These are phyloP conservation scores for Pampus argenteus DNA, from an alignment of 2,797 vertebrate species.

Conservation along the genomic window DNA sequence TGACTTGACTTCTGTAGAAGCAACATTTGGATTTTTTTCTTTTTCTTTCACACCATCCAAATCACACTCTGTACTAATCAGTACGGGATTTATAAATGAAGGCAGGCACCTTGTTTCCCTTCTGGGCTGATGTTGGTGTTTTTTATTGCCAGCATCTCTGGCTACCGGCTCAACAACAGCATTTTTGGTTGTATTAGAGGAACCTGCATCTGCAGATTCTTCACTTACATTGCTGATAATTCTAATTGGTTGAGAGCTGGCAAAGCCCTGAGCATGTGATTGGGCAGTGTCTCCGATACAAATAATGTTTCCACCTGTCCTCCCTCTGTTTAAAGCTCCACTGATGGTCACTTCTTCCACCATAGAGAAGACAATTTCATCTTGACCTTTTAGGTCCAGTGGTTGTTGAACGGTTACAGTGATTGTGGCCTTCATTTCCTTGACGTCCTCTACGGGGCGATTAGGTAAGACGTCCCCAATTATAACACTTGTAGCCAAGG, in stretches of 20 bases:
- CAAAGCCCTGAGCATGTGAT: constrained; percentile 82
- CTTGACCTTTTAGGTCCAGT: constrained; percentile 93
- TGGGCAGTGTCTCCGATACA: constrained; percentile 90
- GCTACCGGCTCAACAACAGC: constrained; percentile 59
- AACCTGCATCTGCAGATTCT: constrained; percentile 82
- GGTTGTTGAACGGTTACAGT: constrained; percentile 97
- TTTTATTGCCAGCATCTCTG: constrained; percentile 81
- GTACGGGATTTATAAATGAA: constrained; percentile 91
- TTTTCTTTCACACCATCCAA: constrained; percentile 82
- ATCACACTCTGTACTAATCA: constrained; percentile 88
- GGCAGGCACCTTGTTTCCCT: constrained; percentile 78
- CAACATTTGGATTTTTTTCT: constrained; percentile 78
- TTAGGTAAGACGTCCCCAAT: constrained; percentile 66
- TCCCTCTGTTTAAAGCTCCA: constrained; percentile 86
- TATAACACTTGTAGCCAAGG: constrained; percentile 74
- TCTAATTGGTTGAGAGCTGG: constrained; percentile 90
- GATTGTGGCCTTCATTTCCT: constrained; percentile 92
- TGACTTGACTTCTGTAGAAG: constrained; percentile 78
- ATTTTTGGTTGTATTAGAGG: constrained; percentile 6
- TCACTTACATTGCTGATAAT: constrained; percentile 95
- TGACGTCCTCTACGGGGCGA: constrained; percentile 76
- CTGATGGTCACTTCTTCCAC: constrained; percentile 96
- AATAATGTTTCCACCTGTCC: constrained; percentile 91
- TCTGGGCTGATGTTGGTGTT: constrained; percentile 82
- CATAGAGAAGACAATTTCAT: constrained; percentile 96